Conservation (phyloP, 2,113 vertebrate genomes). For the Excalfactoria chinensis region DNA sequence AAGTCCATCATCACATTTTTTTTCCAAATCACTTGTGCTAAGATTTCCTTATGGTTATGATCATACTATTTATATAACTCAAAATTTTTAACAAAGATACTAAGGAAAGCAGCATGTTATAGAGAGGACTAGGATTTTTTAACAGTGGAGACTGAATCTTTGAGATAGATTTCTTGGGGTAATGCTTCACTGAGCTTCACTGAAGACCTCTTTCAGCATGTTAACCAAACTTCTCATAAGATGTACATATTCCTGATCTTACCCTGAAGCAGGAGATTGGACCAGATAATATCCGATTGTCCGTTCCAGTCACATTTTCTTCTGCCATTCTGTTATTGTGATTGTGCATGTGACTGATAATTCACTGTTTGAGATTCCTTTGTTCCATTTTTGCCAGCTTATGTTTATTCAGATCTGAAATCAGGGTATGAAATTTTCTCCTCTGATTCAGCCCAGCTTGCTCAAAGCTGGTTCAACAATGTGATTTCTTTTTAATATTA, state of each 20-base stretch:
- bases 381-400: slow-evolving; percentile 19
- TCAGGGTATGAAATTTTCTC: not conserved
- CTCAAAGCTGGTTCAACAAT: not conserved
- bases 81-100: not conserved
- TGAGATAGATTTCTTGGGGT: not conserved
- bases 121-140: not conserved
- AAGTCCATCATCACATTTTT: not conserved
- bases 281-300: not conserved
- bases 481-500: not conserved
- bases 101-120: not conserved
- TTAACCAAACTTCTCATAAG: slow-evolving; percentile 3
- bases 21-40: not conserved
- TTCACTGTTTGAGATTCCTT: slow-evolving; percentile 28
- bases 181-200: not conserved
- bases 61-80: not conserved
- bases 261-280: not conserved
- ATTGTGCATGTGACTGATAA: not conserved
- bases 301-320: not conserved
- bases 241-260: not conserved
- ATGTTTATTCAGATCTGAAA: slow-evolving; percentile 20
- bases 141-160: not conserved
- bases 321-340: not conserved
- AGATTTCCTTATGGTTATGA: not conserved
- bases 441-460: not conserved
- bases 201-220: not conserved